Base-by-base conservation (phyloP, 1,140 invertebrate genomes). In the Chrysoperla carnea region DNA sequence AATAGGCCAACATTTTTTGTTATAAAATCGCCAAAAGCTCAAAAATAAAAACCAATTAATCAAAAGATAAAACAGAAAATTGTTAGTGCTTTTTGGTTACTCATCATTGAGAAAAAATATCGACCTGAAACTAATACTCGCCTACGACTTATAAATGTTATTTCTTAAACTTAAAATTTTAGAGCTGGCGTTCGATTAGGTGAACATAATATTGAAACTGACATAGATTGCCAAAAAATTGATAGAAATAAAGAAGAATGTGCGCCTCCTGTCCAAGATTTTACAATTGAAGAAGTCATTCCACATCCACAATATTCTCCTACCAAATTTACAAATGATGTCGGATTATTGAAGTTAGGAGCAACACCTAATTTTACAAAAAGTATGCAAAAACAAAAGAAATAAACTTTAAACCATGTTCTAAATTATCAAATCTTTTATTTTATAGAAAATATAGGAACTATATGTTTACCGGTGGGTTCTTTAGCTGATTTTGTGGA, bases 321-420 rank as follows among this genome's bases (percentile, higher is more conserved):
- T 11, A 54, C 47, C 2, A 61, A 42, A 2, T 52, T 69, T 3
- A 55, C 58, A 29, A 70, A 78, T 49, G 77, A 81, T 47, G 73
- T 82, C 40, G 78, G 68, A 2, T 51, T 82, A 3, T 59, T 81
- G 36, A 62, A 73, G 50, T 54, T 79, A 0, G 50, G 59, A 0
- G 43, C 52, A 38, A 55, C 64, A 4, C 66, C 68, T 1, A 60
- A 73, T 46, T 67, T 75, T 47, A 46, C 52, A n/a, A 47, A 51
- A 49, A 52, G 61, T 64, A 45, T 46, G 54, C 6, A 37, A 14
- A 36, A 43, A 37, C 4, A 28, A 36, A 23, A 1, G 2, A 4
- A 4, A 4, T 6, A 23, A 36, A 44, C 40, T 27, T 13, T 39
- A 23, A 13, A 27, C n/a, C 31, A 40, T 39, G 9, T 39, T 12